phyloP scores from a whole-genome alignment of 2,113 vertebrate species.

The Regulus satrapa region DNA sequence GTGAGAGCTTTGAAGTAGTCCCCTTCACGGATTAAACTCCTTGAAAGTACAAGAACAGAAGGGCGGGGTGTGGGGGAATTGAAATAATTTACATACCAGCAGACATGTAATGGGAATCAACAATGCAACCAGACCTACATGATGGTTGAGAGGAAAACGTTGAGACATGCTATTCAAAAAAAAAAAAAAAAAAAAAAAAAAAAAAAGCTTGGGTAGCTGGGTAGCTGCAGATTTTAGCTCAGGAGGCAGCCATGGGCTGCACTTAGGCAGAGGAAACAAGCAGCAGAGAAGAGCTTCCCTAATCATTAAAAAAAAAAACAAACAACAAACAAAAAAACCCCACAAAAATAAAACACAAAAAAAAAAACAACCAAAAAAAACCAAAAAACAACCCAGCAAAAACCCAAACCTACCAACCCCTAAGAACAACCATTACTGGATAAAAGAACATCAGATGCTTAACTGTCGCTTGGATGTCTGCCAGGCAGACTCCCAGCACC shows the following conservation, averaged over 20 bases:
- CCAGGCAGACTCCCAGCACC: slow-evolving; percentile 14
- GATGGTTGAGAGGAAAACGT: slow-evolving; percentile 68
- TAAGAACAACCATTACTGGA: not conserved
- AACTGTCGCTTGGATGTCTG: slow-evolving; percentile 24
- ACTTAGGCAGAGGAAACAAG: slow-evolving; percentile 56
- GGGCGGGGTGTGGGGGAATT: slow-evolving; percentile 36
- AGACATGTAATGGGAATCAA: slow-evolving; percentile 67
- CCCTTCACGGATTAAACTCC: slow-evolving; percentile 70
- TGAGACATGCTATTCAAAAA: slow-evolving; percentile 64
- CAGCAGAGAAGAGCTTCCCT: slow-evolving; percentile 38
- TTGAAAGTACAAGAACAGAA: slow-evolving; percentile 68
- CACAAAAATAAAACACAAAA: too few species aligned
- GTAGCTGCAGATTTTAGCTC: slow-evolving; percentile 56
- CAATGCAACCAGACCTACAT: slow-evolving; percentile 69
- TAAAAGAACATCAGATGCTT: slow-evolving; percentile 34
- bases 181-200: not conserved
- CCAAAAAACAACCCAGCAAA: too few species aligned
- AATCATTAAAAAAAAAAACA: not conserved
- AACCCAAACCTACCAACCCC: not conserved
- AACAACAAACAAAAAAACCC: too few species aligned
- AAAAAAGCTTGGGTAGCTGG: slow-evolving; percentile 1
- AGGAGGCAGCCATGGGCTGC: slow-evolving; percentile 50
- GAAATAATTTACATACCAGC: slow-evolving; percentile 72
- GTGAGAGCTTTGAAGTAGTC: slow-evolving; percentile 70
- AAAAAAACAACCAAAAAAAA: not conserved